Evolutionary conservation across 2,888 invertebrate genomes (phyloP), one percentile per base, ranked within the genome.

Genomic region (Drosophila phalerata): DNA sequence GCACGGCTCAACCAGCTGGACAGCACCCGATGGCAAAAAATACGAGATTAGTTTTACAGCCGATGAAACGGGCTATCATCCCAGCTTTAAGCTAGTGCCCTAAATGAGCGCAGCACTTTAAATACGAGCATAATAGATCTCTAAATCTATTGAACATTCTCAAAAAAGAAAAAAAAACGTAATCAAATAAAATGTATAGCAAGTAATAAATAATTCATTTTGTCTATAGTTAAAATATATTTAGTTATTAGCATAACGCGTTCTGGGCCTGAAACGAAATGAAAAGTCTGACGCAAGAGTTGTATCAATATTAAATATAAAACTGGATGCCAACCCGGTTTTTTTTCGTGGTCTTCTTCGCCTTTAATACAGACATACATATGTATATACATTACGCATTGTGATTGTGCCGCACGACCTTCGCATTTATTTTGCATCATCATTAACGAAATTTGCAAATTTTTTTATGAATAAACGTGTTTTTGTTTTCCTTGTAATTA

Each of bases 1-100:
- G 1, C 93, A 93, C 22, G 95, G 95, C 32, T 93, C 94, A 17
- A 94, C 94, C 85, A 93, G 94, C 0, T 95, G 94, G 93, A 92
- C 93, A 0, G 94, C 94, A 3, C 93, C 91, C 4, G 94, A 94
- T 81, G 94, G 94, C 55, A 91, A 92, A 61, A 90, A 89, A 51
- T 92, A 93, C 77, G 92, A 92, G 47, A 90, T 94, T 5, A 91
- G 85, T 55, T 94, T 93, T 79, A 91, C 92, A 1, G 94, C 94
- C 63, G 94, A 94, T 75, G 94, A 94, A 74, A 93, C 93, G 70
- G 94, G 94, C 69, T 94, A 93, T 88, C 93, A 93, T 89, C 94
- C 94, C 48, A 82, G 62, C 17, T 86, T 89, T 61, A 91, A 91
- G 63, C 87, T 90, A 73, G 73, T 86, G 37, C 58, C 86, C 42